Evolutionary conservation across 2,888 invertebrate genomes (phyloP), one percentile per base, ranked within the genome.

Genomic region (Laothoe populi): DNA sequence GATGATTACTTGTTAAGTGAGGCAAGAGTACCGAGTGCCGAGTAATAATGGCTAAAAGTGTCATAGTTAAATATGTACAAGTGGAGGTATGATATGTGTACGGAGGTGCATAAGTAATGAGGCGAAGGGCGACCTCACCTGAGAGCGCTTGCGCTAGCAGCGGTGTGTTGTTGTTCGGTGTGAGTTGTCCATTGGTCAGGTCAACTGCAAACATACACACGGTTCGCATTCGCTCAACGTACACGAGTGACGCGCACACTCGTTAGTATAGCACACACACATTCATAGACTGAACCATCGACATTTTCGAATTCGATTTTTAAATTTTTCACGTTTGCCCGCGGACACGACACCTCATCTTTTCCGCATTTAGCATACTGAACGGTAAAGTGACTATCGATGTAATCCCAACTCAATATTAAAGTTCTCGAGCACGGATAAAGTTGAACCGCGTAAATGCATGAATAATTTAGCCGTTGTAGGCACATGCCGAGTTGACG

Each of bases 131-230:
- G 84, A 76, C 74, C 58, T 92, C 96, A 98, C 98, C 98, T 97
- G 98, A 98, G 93, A 98, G 95, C 88, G 97, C 97, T 95, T 98
- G 98, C 94, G 98, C 98, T 94, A 98, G 96, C 94, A 98, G 95
- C 89, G 98, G 97, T 90, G 97, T 97, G 94, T 97, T 98, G 96
- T 97, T 97, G 95, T 98, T 98, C 93, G 97, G 97, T 90, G 98
- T 98, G 93, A 98, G 96, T 94, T 98, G 98, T 93, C 98, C 98
- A 94, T 98, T 98, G 95, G 97, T 96, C 94, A 98, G 96, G 95
- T 98, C 98, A 95, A 98, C 97, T 97, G 95, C 93, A 95, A 95
- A 95, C 94, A 94, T 93, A 94, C 93, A 94, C 93, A 94, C 87
- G 88, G 88, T 93, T 94, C 93, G 94, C 93, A 94, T 93, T 87